These are phyloP conservation scores for Chiloscyllium plagiosum DNA, from an alignment of 2,113 vertebrate species.

Conservation along the genomic window DNA sequence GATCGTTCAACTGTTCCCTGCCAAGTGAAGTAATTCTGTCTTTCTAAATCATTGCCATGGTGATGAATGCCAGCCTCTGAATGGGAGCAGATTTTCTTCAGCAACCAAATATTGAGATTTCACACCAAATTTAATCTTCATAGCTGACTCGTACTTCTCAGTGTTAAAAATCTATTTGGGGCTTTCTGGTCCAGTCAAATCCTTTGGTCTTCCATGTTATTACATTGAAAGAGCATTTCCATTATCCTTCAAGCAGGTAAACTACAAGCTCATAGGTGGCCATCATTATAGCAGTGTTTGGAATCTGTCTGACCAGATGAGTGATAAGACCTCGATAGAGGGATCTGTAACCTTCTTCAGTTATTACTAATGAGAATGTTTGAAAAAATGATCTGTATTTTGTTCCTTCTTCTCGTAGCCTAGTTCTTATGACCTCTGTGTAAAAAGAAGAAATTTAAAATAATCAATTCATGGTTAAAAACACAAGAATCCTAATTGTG, in stretches of 20 bases:
- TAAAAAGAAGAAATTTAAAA: slow-evolving; percentile 35
- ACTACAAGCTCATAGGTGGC: slow-evolving; percentile 95
- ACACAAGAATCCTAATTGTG: no score
- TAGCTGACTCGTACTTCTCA: slow-evolving; percentile 40
- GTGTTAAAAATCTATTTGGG: slow-evolving; percentile 43
- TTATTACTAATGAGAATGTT: slow-evolving; percentile 76
- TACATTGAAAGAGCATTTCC: slow-evolving; percentile 38
- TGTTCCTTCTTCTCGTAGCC: slow-evolving; percentile 95
- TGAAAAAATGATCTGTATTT: slow-evolving; percentile 94
- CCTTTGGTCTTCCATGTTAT: slow-evolving; percentile 62
- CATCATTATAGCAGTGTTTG: slow-evolving; percentile 98
- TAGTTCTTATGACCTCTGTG: slow-evolving; percentile 93
- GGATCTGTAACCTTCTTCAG: slow-evolving; percentile 87
- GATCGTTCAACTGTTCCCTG: slow-evolving; percentile 27
- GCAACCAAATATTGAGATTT: background rate
- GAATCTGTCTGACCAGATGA: slow-evolving; percentile 92
- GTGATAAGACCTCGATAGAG: slow-evolving; percentile 93
- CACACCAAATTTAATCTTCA: slow-evolving; percentile 44
- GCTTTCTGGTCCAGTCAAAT: slow-evolving; percentile 58
- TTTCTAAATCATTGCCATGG: background rate
- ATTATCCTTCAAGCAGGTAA: slow-evolving; percentile 84
- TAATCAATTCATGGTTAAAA: slow-evolving; percentile 15
- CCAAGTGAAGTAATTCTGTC: slow-evolving; percentile 3
- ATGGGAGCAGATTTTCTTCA: slow-evolving; percentile 8
- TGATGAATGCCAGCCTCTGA: background rate